Percentiles rank a stretch among this genome's conserved stretches.
Conservation (phyloP, 2,888 invertebrate species). For the Dryadula phaetusa region DNA sequence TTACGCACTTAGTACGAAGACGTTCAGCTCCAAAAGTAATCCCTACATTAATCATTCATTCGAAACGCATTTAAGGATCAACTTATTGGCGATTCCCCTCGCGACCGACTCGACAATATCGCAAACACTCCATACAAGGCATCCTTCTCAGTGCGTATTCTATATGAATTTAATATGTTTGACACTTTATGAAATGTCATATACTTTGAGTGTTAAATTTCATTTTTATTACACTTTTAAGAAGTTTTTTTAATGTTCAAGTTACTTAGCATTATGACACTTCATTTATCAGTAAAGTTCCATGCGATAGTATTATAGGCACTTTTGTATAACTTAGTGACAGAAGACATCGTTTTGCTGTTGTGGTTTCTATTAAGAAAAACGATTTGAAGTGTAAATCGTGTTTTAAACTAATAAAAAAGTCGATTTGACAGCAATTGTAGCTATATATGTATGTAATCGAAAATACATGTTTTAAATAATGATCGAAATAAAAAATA, state of each 20-base stretch:
- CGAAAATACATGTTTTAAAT: too few species aligned
- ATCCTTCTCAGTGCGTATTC: slow-evolving; percentile 38
- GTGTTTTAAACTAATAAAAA: too few species aligned
- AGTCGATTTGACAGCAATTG: too few species aligned
- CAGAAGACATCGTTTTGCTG: too few species aligned
- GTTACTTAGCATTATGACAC: neutral
- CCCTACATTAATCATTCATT: slow-evolving; percentile 47
- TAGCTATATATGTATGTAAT: too few species aligned
- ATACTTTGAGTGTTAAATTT: slow-evolving; percentile 14
- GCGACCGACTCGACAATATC: slow-evolving; percentile 47
- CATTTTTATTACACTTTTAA: slow-evolving; percentile 20
- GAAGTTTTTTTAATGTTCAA: slow-evolving; percentile 12
- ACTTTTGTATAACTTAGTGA: neutral
- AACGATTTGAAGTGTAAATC: too few species aligned
- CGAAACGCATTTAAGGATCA: slow-evolving; percentile 48
- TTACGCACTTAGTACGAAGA: slow-evolving; percentile 30
- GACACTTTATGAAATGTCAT: slow-evolving; percentile 28
- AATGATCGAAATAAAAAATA: too few species aligned
- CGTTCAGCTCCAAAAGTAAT: slow-evolving; percentile 36
- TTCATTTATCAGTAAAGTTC: neutral
- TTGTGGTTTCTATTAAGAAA: too few species aligned
- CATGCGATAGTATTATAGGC: neutral
- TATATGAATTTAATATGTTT: slow-evolving; percentile 36
- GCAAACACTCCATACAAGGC: slow-evolving; percentile 44
- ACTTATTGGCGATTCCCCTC: slow-evolving; percentile 51